These are phyloP conservation scores for Cossypha polioptera DNA, from an alignment of 2,797 vertebrate species.

Conservation along the genomic window DNA sequence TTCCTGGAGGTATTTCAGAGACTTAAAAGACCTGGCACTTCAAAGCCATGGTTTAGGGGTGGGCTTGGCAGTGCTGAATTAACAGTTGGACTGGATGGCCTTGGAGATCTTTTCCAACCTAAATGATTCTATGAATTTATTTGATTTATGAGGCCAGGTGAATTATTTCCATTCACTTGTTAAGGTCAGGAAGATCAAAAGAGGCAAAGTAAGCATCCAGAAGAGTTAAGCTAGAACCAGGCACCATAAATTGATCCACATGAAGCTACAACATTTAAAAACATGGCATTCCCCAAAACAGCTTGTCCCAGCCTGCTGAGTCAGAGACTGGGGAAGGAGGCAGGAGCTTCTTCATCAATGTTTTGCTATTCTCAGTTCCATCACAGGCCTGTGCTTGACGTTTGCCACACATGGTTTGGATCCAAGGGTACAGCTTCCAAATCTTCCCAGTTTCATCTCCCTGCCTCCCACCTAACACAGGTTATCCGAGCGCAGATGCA, in stretches of 20 bases:
- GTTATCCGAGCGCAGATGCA: background rate
- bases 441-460: background rate
- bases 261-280: background rate
- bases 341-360: background rate
- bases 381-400: background rate
- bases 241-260: background rate
- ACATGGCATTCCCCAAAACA: accelerated
- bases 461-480: background rate
- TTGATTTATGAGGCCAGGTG: background rate
- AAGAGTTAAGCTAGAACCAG: background rate
- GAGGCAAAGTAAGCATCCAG: background rate
- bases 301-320: background rate
- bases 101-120: background rate
- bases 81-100: background rate
- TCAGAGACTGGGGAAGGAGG: background rate
- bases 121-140: background rate
- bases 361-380: background rate
- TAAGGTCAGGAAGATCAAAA: background rate
- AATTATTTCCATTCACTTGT: background rate
- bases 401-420: background rate
- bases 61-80: background rate
- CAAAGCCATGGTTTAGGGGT: background rate
- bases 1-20: background rate
- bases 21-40: background rate
- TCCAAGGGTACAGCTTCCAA: background rate